A percentile compares a stretch with the other conserved stretches of the same genome.
phyloP scores from a whole-genome alignment of 2,888 invertebrate genomes.

The Melolontha melolontha region DNA sequence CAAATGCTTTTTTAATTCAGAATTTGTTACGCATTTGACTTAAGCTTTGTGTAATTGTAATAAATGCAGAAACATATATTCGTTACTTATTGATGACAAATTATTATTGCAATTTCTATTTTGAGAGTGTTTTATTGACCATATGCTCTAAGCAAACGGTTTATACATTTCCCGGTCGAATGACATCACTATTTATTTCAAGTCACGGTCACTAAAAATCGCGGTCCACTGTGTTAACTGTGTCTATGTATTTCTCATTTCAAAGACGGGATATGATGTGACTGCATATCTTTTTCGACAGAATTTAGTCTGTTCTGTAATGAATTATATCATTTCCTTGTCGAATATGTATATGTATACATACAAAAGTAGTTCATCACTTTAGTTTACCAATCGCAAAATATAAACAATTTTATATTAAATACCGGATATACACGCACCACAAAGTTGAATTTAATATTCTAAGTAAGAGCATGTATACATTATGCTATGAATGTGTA shows the following conservation, averaged over 20 bases:
- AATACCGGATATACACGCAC: slow-evolving; percentile 12
- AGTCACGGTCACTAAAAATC: slow-evolving; percentile 34
- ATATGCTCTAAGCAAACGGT: slow-evolving; percentile 40
- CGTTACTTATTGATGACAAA: slow-evolving; percentile 31
- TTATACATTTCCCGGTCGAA: slow-evolving; percentile 30
- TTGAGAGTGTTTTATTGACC: slow-evolving; percentile 36
- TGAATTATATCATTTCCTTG: slow-evolving; percentile 6
- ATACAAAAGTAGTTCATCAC: slow-evolving; percentile 19
- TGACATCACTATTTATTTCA: slow-evolving; percentile 39
- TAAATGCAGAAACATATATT: background rate
- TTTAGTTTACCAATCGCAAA: slow-evolving; percentile 7
- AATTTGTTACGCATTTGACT: background rate
- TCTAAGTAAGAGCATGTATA: background rate
- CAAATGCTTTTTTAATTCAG: too few species aligned
- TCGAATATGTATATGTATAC: background rate
- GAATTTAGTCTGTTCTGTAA: too few species aligned
- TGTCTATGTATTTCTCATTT: too few species aligned
- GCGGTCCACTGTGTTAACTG: background rate
- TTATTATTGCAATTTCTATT: slow-evolving; percentile 41
- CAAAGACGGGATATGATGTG: too few species aligned
- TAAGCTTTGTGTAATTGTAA: background rate
- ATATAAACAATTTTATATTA: slow-evolving; percentile 11
- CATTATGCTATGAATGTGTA: slow-evolving; percentile 10
- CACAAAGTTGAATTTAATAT: slow-evolving; percentile 18
- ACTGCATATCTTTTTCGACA: too few species aligned